Percentiles rank a stretch among this genome's conserved stretches.
Evolutionary conservation across 1,140 invertebrate genomes (phyloP).

Genomic region (Ceratina australensis): DNA sequence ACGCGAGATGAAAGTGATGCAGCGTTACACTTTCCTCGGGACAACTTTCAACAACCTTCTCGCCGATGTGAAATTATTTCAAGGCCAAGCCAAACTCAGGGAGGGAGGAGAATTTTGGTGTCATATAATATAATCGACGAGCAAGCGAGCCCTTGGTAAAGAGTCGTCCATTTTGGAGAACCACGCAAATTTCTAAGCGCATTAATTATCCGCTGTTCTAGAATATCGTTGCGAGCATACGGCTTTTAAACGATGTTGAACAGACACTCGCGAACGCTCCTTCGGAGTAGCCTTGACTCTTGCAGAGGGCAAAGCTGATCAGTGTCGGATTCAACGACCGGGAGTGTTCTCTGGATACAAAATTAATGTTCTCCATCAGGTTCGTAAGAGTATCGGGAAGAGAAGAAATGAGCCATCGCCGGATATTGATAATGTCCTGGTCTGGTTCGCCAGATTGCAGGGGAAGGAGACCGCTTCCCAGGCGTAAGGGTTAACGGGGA

Average conservation of each 20-base stretch:
- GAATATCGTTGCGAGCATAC: conserved; percentile 20
- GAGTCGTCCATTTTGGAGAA: conserved; percentile 43
- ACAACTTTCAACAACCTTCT: background rate
- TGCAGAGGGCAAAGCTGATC: conserved; percentile 34
- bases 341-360: background rate
- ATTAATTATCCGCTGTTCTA: background rate
- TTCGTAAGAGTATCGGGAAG: no score
- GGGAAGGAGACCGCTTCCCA: no score
- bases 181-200: background rate
- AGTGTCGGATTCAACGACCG: conserved; percentile 20
- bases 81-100: background rate
- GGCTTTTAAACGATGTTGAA: background rate
- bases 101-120: background rate
- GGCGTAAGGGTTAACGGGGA: no score
- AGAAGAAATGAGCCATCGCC: conserved; percentile 7
- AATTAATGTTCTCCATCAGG: background rate
- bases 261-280: conserved; percentile 43
- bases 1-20: conserved; percentile 46
- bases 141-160: background rate
- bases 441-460: no score
- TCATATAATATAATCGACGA: no score
- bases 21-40: conserved; percentile 29
- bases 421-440: conserved; percentile 30
- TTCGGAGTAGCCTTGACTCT: conserved; percentile 47
- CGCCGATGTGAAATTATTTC: background rate